phyloP scores from a whole-genome alignment of 2,113 vertebrate genomes.

The Eidolon helvum region DNA sequence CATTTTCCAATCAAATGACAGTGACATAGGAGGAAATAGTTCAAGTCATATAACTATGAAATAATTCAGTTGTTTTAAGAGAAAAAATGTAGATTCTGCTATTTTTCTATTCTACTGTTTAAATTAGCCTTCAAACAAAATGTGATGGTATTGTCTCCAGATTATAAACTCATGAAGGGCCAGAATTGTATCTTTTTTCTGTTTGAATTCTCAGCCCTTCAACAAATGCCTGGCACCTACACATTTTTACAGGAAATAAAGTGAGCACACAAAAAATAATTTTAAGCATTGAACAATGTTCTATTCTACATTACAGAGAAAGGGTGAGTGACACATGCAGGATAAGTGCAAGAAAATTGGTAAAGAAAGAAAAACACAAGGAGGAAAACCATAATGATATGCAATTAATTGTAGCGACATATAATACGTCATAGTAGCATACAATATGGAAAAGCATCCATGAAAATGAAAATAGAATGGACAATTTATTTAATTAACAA shows the following conservation, averaged over 20 bases:
- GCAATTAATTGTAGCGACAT: not conserved
- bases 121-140: not conserved
- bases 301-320: not conserved
- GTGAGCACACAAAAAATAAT: not conserved
- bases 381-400: not conserved
- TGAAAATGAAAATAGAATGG: not conserved
- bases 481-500: not conserved
- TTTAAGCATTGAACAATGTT: not conserved
- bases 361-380: not conserved
- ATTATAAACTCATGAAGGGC: slow-evolving; percentile 51
- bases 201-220: not conserved
- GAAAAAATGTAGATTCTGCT: not conserved
- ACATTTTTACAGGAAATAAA: not conserved
- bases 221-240: not conserved
- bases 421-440: not conserved
- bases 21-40: not conserved
- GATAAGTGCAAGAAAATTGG: not conserved
- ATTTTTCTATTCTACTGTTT: not conserved
- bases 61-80: slow-evolving; percentile 26
- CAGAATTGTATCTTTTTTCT: not conserved
- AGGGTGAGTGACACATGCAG: not conserved
- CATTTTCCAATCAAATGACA: not conserved
- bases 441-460: not conserved
- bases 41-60: not conserved
- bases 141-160: not conserved